Base-by-base conservation (phyloP, 2,797 vertebrate genomes). In the Epinephelus coioides region DNA sequence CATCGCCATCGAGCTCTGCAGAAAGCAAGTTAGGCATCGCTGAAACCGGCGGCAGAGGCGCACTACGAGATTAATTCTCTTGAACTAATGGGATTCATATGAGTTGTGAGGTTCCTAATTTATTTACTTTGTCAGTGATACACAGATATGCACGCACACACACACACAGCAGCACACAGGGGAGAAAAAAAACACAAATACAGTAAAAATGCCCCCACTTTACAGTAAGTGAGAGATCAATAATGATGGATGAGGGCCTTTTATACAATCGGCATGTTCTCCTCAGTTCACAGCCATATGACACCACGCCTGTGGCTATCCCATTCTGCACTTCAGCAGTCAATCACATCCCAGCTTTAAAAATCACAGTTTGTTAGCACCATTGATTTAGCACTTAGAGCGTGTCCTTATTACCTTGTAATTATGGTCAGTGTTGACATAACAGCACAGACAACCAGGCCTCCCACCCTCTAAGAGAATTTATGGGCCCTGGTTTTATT, bases 11-110 rank as follows among this genome's bases (percentile, higher is more conserved):
- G 23, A 82, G 83, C 85, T 76, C 74, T 56, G 83, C 63, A 60
- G 46, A 81, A 61, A 82, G 80, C 87, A 49, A 84, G 95, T 92
- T 93, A 91, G 27, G 60, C 69, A 88, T 93, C 90, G 87, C 93
- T 83, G 93, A 71, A 85, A 89, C 82, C 91, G 62, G 76, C 90
- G 25, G 81, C 92, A 76, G 91, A 88, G 90, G 92, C 78, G 84
- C 83, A 69, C 87, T 11, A 61, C 59, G 82, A 97, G 96, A 97
- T 97, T 96, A 96, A 97, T 97, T 94, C 95, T 82, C 92, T 75
- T 81, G 90, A 97, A 97, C 97, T 97, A 97, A 97, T 98, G 96
- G 95, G 95, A 96, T 94, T 95, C 96, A 94, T 96, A 95, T 95
- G 95, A 97, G 94, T 94, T 86, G 91, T 92, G 93, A 91, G 90